Evolutionary conservation across 2,113 vertebrate species (phyloP), one percentile per base, ranked within the genome.

Genomic region (Thamnaconus septentrionalis): DNA sequence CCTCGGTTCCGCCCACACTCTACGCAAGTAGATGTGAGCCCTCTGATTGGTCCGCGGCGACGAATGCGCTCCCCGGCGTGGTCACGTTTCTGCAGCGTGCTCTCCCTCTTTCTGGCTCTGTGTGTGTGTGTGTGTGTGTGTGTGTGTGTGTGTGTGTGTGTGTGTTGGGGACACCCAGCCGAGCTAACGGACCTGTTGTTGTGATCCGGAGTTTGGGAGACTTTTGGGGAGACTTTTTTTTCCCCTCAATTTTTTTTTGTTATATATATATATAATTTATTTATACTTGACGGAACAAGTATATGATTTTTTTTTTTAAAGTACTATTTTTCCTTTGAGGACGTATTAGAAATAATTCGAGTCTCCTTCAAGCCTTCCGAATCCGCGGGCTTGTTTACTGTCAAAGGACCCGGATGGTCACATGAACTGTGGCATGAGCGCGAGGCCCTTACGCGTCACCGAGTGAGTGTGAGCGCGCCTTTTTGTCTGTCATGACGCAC

Each of bases 61-160:
- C 8, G 4, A 7, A 64, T 61, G 71, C 73, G 85, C 51, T 10
- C 59, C 5, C 4, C 47, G n/a, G 54, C 68, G 56, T 66, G 31
- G 88, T 92, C 91, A 93, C 91, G 91, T 93, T 93, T 85, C 56
- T 79, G 55, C 75, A 86, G 88, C 83, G 89, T 92, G 91, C 67
- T 76, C 11, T 10, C 45, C 7, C 47, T 50, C n/a, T 3, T 31
- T 31, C 18, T 31, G 1, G 18, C 18, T 31, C 18, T 31, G 18
- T 31, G 18, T 31, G 18, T 31, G 18, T 31, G 18, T 31, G 18
- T 31, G 18, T 31, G 18, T 31, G 18, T 31, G 18, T 31, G 18
- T 31, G 18, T 31, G 18, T 31, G 18, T 31, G 18, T 31, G 18
- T 31, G 18, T 31, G 18, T 31, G 18, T 31, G 18, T 31, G 18